A percentile compares a stretch with the other conserved stretches of the same genome.
These are phyloP conservation scores for Agrypnia vestita DNA, from an alignment of 1,140 invertebrate species.

Conservation along the genomic window DNA sequence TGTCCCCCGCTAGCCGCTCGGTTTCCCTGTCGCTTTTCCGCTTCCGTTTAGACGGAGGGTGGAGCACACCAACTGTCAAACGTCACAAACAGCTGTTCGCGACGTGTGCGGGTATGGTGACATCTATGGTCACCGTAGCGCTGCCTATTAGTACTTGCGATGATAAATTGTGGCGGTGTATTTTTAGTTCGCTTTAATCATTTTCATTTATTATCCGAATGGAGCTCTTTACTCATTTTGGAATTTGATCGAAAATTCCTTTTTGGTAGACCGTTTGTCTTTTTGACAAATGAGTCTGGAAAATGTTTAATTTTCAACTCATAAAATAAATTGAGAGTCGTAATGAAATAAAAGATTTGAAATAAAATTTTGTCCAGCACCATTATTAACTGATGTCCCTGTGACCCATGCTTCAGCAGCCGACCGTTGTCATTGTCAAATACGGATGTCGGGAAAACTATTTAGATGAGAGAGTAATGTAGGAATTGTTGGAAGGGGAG, in stretches of 20 bases:
- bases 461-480: no score
- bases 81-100: conserved; percentile 35
- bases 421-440: no score
- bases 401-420: no score
- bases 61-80: conserved; percentile 11
- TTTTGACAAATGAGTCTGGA: background rate
- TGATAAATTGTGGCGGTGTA: conserved; percentile 7
- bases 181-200: conserved; percentile 2
- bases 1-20: background rate
- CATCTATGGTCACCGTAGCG: conserved; percentile 17
- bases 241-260: background rate
- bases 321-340: no score
- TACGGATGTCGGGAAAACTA: no score
- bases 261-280: background rate
- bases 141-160: background rate
- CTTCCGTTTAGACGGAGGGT: conserved; percentile 35
- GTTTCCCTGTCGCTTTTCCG: conserved; percentile 1
- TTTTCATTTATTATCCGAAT: background rate
- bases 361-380: no score
- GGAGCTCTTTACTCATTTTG: no score
- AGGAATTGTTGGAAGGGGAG: no score
- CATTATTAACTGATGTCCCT: no score
- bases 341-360: no score
- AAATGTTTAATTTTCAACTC: no score
- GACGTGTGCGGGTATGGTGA: conserved; percentile 14